Evolutionary conservation across 1,140 invertebrate species (phyloP).

Genomic region (Tetragonula clypearis): DNA sequence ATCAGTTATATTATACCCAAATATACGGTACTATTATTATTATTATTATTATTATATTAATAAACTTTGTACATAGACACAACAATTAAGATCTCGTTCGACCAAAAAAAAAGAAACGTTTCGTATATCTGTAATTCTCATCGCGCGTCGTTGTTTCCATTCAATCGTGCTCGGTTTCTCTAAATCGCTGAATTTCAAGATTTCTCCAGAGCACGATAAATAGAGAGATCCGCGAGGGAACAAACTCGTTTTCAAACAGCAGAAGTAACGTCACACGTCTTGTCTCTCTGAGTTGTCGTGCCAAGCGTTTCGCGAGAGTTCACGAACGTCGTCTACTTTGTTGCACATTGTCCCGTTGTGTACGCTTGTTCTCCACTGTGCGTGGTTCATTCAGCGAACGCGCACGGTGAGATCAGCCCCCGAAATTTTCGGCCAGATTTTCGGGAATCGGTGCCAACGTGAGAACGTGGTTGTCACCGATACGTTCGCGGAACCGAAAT

Average conservation of each 20-base stretch:
- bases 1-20: too few relatives aligned
- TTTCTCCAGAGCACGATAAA: not conserved
- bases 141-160: too few relatives aligned
- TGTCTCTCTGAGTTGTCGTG: not conserved
- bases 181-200: not conserved
- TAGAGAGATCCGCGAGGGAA: too few relatives aligned
- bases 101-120: too few relatives aligned
- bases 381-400: conserved; percentile 21
- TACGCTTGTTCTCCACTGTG: not conserved
- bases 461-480: conserved; percentile 50
- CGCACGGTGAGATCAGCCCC: conserved; percentile 55
- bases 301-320: conserved; percentile 8
- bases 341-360: conserved; percentile 10
- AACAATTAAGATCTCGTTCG: too few relatives aligned
- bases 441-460: conserved; percentile 38
- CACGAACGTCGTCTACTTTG: not conserved
- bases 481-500: conserved; percentile 56
- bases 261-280: too few relatives aligned
- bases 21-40: too few relatives aligned
- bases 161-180: too few relatives aligned
- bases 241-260: not conserved
- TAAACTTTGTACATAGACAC: too few relatives aligned
- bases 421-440: conserved; percentile 42
- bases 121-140: too few relatives aligned
- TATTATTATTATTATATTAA: too few relatives aligned